Evolutionary conservation across 2,113 vertebrate species (phyloP).

Genomic region (Albula goreensis): DNA sequence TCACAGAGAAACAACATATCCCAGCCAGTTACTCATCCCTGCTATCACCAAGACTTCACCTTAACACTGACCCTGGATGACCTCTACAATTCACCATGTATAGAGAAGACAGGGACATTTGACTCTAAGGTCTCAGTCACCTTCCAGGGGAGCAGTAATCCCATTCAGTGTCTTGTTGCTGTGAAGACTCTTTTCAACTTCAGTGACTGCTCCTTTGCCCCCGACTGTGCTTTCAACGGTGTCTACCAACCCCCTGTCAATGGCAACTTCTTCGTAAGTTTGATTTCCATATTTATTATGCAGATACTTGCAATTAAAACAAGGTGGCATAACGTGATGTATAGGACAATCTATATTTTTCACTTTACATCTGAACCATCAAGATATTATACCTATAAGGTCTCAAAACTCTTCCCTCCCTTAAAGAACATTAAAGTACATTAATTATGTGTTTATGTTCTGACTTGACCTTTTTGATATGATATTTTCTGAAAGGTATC

Average conservation of each 20-base stretch:
- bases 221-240: constrained; percentile 65
- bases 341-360: too few relatives aligned
- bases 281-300: background rate
- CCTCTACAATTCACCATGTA: constrained; percentile 65
- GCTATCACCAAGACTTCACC: constrained; percentile 62
- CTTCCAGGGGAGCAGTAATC: constrained; percentile 59
- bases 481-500: background rate
- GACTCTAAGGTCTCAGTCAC: constrained; percentile 32
- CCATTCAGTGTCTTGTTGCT: constrained; percentile 46
- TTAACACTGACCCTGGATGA: constrained; percentile 35
- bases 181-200: constrained; percentile 65
- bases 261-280: constrained; percentile 69
- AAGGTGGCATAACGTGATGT: too few relatives aligned
- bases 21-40: constrained; percentile 58
- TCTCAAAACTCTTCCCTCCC: too few relatives aligned
- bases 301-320: background rate
- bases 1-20: constrained; percentile 27
- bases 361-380: too few relatives aligned
- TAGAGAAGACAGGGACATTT: background rate
- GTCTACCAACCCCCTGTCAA: constrained; percentile 63
- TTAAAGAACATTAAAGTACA: too few relatives aligned
- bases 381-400: too few relatives aligned
- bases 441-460: too few relatives aligned
- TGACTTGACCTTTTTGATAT: too few relatives aligned
- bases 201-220: constrained; percentile 39